Conservation (phyloP, 2,113 vertebrate genomes). For the Chitala chitala region DNA sequence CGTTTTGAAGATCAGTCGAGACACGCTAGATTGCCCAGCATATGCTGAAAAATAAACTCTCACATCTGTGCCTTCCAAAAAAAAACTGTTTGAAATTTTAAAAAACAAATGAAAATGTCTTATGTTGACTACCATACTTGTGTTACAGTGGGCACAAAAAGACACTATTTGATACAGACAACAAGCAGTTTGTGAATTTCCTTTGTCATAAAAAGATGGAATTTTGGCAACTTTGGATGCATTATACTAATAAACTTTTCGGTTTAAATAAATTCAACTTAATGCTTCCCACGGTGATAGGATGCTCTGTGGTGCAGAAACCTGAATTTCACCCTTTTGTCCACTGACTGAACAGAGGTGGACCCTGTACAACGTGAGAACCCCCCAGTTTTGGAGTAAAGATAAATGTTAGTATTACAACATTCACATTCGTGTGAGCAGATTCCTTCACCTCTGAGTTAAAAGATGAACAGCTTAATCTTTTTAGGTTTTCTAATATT, state of each 20-base stretch:
- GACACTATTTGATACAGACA: neutral
- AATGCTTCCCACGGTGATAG: conserved; percentile 28
- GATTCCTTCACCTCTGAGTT: neutral
- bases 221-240: conserved; percentile 3
- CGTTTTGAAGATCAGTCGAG: neutral
- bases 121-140: conserved; percentile 1
- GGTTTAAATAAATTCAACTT: neutral
- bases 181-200: neutral
- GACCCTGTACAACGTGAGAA: neutral
- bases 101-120: neutral
- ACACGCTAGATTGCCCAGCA: neutral
- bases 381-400: neutral
- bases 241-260: no score
- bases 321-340: conserved; percentile 24
- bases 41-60: neutral
- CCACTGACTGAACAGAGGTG: no score
- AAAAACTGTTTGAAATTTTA: neutral
- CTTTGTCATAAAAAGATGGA: neutral
- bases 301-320: conserved; percentile 44
- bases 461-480: neutral
- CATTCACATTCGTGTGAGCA: no score
- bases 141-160: neutral
- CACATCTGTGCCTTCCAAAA: neutral
- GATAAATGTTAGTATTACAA: neutral
- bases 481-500: neutral